Evolutionary conservation across 2,797 vertebrate species (phyloP).

Genomic region (Phrynocephalus forsythii): DNA sequence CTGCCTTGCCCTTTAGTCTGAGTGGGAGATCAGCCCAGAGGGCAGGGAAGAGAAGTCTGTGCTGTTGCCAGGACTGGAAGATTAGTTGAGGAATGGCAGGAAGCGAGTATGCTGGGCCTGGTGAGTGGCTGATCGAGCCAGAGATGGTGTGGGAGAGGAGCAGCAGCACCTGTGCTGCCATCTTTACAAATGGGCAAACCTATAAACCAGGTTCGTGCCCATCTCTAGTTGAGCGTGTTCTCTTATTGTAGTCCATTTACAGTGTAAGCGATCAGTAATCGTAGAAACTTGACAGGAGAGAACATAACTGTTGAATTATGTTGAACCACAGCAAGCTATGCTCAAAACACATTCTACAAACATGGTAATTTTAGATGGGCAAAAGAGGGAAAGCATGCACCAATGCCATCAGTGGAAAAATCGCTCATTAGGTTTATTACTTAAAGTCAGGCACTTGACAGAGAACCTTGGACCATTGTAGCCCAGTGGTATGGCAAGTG

Average conservation of each 20-base stretch:
- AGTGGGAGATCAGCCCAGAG: too few relatives aligned
- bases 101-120: too few relatives aligned
- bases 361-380: background rate
- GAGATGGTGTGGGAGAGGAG: too few relatives aligned
- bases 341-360: background rate
- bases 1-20: too few relatives aligned
- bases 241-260: background rate
- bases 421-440: background rate
- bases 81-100: too few relatives aligned
- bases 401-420: background rate
- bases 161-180: too few relatives aligned
- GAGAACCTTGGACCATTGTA: background rate
- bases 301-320: background rate
- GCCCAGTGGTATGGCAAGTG: background rate
- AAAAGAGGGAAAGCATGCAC: background rate
- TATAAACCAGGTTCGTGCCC: too few relatives aligned
- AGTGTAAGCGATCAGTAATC: background rate
- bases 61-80: too few relatives aligned
- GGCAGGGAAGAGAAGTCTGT: too few relatives aligned
- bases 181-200: too few relatives aligned
- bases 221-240: background rate
- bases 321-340: constrained; percentile 18
- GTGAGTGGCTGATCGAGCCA: too few relatives aligned
- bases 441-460: background rate
- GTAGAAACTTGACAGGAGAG: background rate